Conservation (phyloP, 2,888 invertebrate species). For the Drosophila paracracens region DNA sequence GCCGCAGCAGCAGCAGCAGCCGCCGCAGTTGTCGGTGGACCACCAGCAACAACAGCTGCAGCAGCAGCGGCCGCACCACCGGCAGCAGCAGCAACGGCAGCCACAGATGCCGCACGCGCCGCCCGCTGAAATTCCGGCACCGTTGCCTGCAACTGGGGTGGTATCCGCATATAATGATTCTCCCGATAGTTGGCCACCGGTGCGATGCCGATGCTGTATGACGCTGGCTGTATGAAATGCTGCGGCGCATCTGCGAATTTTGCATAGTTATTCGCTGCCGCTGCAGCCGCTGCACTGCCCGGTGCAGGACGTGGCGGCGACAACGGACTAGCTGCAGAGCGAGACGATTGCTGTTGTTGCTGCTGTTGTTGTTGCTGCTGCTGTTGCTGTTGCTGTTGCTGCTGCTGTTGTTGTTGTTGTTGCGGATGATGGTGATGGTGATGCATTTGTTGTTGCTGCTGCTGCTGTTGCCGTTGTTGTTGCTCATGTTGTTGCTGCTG, state of each 20-base stretch:
- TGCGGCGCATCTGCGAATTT: slow-evolving; percentile 84
- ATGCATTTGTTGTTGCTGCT: slow-evolving; percentile 72
- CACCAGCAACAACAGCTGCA: slow-evolving; percentile 31
- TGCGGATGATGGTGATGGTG: slow-evolving; percentile 75
- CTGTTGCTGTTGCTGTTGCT: slow-evolving; percentile 73
- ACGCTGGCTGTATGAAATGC: slow-evolving; percentile 84
- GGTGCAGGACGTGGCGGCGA: slow-evolving; percentile 84
- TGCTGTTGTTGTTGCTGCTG: slow-evolving; percentile 74
- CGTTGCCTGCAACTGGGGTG: slow-evolving; percentile 82
- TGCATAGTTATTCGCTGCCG: slow-evolving; percentile 83
- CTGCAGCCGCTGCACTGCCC: slow-evolving; percentile 81
- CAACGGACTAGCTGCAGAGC: slow-evolving; percentile 85
- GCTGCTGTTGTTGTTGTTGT: slow-evolving; percentile 73
- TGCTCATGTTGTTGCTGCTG: slow-evolving; percentile 73
- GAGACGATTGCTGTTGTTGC: slow-evolving; percentile 79
- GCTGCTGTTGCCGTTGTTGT: slow-evolving; percentile 70
- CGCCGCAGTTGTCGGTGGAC: slow-evolving; percentile 18
- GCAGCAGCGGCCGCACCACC: slow-evolving; percentile 39
- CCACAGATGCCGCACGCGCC: slow-evolving; percentile 72
- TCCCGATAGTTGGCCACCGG: slow-evolving; percentile 83
- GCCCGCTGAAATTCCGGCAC: slow-evolving; percentile 81
- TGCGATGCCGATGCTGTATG: slow-evolving; percentile 83
- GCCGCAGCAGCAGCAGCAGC: slow-evolving; percentile 33
- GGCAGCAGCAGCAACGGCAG: slow-evolving; percentile 59
- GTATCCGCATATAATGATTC: slow-evolving; percentile 84